Evolutionary conservation across 92 coral and sea anemone species (phyloP), one percentile per base, ranked within the genome.

Genomic region (Nematostella vectensis): DNA sequence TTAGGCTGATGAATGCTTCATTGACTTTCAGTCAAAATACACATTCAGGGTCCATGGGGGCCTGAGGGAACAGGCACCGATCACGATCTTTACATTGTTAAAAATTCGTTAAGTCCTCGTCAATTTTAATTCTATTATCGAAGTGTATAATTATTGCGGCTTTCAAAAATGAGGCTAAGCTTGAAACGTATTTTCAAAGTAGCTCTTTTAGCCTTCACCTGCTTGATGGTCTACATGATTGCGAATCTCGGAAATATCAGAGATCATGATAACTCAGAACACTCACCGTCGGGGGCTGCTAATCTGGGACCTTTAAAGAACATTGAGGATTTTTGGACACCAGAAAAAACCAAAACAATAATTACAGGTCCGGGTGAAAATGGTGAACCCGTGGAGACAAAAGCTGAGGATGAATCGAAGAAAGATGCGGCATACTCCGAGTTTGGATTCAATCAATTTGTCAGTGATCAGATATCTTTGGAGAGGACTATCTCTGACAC

Each of bases 321-420:
- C 22, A 76, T 93, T 45, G 91, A 70, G 39, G 93, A 93, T 29
- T 93, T 93, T 49, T 79, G 96, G 96, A 84, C 91, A 15, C 96
- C 99, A 9, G 96, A 78, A 54, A 86, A 82, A 47, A 50, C 65
- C 12, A 71, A 75, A 50, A 42, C 22, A 0, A 36, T 50, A 22
- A 56, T 64, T 0, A 43, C 45, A 17, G 95, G 97, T 0, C 96
- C 93, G 13, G 99, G 99, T 1, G 83, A 80, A 15, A 71, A 75
- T 25, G 99, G 99, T 1, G 77, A 69, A n/a, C 93, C 99, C 0
- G 91, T 93, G 4, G 67, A 78, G 25, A 87, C 82, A 4, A 74
- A 68, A 16, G 60, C 88, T 1, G 67, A 70, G 15, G 94, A 87
- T 13, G 71, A 75, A 24, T 19, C 55, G n/a, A 68, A 74, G 61